Base-by-base conservation (phyloP, 30 jellyfish, hydroid and myxozoan species). In the Aurelia aurita region DNA sequence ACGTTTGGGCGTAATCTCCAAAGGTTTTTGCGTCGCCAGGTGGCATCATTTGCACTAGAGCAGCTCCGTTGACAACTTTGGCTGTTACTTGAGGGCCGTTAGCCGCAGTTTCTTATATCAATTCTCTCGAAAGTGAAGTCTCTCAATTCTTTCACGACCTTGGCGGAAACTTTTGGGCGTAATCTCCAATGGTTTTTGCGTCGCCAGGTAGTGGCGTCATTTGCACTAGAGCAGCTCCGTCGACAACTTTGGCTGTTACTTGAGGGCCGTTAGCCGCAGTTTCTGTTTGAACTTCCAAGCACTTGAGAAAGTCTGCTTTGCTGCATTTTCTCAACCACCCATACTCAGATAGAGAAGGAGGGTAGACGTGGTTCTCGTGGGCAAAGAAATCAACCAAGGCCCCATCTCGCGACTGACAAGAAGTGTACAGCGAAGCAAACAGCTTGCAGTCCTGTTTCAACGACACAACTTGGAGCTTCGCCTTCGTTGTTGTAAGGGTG, bases 331-430 rank as follows among this genome's bases (percentile, higher is more conserved):
- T 14, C 55, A 74, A 18, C 26, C 26, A 16, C 4, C 86, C 86
- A 74, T 27, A 18, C 26, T 74, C 74, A 12, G 87, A 49, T 5
- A 74, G 79, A 74, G 87, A 74, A 16, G 87, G 87, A 12, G 87
- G 75, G 39, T 53, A 74, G 11, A 20, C 11, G 13, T 74, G 87
- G 25, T 74, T 74, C 75, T 74, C 87, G 75, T 74, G 75, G 12
- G 74, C 32, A 27, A 74, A 74, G 44, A 74, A 74, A 21, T 47
- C 76, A 5, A 20, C 79, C 10, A 74, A 29, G 27, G 46, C 66
- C 8, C 87, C 87, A 74, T 54, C 26, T 7, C 87, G 46, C 21
- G 32, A 47, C 53, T 74, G 87, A 53, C 87, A 74, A 23, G 87
- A 22, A 22, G 51, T 39, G 55, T 46, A 76, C 29, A 74, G 77